Conservation (phyloP, 2,797 vertebrate genomes). For the Cygnus olor region DNA sequence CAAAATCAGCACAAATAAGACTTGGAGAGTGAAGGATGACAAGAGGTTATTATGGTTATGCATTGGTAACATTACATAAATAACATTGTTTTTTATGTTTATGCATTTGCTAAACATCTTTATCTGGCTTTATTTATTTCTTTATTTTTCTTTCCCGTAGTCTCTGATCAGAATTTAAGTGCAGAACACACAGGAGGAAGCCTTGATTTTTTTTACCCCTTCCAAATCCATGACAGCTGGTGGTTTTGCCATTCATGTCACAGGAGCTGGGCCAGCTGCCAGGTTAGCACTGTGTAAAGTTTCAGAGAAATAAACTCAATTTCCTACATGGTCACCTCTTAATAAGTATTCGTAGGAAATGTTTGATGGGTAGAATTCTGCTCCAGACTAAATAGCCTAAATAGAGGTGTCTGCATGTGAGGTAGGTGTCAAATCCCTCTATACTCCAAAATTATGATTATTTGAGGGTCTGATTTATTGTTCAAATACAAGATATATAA, state of each 20-base stretch:
- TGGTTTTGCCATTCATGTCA: neutral
- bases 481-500: neutral
- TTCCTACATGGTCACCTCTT: neutral
- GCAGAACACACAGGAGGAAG: neutral
- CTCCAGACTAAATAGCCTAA: neutral
- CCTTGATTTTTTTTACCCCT: neutral
- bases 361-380: neutral
- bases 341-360: neutral
- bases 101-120: neutral
- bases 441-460: accelerated
- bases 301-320: neutral
- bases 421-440: neutral
- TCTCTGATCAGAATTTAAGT: neutral
- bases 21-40: neutral
- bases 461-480: neutral
- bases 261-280: neutral
- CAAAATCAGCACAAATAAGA: neutral
- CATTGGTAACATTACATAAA: too few relatives aligned
- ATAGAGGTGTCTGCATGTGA: neutral
- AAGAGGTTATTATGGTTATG: neutral
- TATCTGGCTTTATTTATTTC: neutral
- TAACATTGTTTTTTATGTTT: too few relatives aligned
- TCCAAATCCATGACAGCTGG: too few relatives aligned
- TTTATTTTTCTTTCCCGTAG: neutral
- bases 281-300: neutral